Conservation (phyloP, 2,113 vertebrate species). For the Sinocyclocheilus anshuiensis region DNA sequence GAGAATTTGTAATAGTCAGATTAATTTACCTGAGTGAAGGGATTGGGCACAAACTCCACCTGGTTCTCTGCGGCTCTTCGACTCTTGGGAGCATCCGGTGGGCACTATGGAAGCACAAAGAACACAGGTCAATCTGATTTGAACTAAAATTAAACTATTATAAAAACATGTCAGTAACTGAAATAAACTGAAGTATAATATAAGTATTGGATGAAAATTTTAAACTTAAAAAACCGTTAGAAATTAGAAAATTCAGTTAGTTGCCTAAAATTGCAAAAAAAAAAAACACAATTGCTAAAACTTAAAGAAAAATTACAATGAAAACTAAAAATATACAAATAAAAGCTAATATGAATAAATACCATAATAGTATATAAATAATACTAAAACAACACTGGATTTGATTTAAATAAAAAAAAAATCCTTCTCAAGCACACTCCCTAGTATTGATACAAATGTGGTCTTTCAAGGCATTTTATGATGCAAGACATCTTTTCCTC, state of each 20-base stretch:
- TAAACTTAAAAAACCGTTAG: not conserved
- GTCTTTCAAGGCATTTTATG: not conserved
- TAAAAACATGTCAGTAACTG: too few species aligned
- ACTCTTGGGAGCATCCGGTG: conserved; percentile 83
- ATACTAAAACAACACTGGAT: not conserved
- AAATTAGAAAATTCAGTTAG: too few species aligned
- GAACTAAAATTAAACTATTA: too few species aligned
- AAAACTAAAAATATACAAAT: not conserved
- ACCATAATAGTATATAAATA: not conserved
- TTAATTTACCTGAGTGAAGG: conserved; percentile 74
- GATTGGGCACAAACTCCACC: conserved; percentile 78
- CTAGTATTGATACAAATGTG: not conserved
- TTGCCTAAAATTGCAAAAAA: not conserved
- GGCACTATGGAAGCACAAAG: conserved; percentile 75
- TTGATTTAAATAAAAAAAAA: not conserved
- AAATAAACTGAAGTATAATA: not conserved
- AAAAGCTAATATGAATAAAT: not conserved
- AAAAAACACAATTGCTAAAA: not conserved
- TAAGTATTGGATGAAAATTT: not conserved
- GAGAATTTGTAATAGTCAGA: not conserved
- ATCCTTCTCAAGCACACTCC: not conserved
- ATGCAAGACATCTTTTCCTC: not conserved
- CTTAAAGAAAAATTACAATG: too few species aligned
- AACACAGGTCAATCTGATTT: not conserved
- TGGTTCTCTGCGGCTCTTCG: conserved; percentile 88